A percentile compares a stretch with the other conserved stretches of the same genome.
Evolutionary conservation across 2,888 invertebrate species (phyloP).

Genomic region (Latrodectus elegans): DNA sequence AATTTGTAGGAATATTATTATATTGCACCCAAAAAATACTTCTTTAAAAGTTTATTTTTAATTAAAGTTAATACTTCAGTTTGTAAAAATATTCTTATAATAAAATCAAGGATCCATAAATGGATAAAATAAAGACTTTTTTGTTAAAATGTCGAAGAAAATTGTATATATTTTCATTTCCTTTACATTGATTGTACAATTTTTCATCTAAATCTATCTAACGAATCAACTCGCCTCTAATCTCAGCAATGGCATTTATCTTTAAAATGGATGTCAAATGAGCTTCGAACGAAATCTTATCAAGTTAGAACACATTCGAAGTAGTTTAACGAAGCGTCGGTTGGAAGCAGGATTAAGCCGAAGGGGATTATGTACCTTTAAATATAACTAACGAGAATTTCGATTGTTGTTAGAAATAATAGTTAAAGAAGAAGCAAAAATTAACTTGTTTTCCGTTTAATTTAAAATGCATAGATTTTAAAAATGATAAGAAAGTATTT

Average conservation of each 20-base stretch:
- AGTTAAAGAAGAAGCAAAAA: constrained; percentile 11
- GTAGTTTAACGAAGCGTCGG: constrained; percentile 58
- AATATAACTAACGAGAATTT: constrained; percentile 41
- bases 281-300: constrained; percentile 43
- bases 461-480: not conserved
- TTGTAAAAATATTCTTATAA: too few species aligned
- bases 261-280: constrained; percentile 55
- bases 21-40: too few species aligned
- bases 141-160: too few species aligned
- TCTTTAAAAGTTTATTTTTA: too few species aligned
- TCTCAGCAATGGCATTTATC: constrained; percentile 36
- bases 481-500: not conserved
- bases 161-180: too few species aligned
- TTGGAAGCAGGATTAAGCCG: constrained; percentile 35
- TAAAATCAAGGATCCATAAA: too few species aligned
- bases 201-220: too few species aligned
- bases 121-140: too few species aligned
- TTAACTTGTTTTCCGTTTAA: not conserved
- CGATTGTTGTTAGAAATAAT: constrained; percentile 14
- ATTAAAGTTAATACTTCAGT: too few species aligned
- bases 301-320: constrained; percentile 49
- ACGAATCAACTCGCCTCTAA: constrained; percentile 36
- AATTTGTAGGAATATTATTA: too few species aligned
- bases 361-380: constrained; percentile 37
- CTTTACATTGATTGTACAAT: too few species aligned